These are phyloP conservation scores for Ptilonorhynchus violaceus DNA, from an alignment of 2,113 vertebrate species.

Conservation along the genomic window DNA sequence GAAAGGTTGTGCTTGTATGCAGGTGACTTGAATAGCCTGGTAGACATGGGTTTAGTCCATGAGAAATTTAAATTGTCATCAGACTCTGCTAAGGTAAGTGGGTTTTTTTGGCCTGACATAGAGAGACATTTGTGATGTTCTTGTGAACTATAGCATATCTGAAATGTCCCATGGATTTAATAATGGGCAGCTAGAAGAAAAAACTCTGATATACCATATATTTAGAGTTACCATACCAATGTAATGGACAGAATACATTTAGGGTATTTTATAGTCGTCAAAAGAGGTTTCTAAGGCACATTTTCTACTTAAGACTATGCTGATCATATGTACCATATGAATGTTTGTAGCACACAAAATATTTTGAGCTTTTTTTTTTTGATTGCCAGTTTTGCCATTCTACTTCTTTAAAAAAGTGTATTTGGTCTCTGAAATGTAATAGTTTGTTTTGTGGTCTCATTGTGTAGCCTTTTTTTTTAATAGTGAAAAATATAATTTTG, in stretches of 20 bases:
- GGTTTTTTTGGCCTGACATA: not conserved
- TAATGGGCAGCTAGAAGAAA: not conserved
- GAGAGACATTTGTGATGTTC: not conserved
- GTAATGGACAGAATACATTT: not conserved
- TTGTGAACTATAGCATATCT: not conserved
- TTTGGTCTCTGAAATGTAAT: not conserved
- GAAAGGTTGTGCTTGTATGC: not conserved
- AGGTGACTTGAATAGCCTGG: not conserved
- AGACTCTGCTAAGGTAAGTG: not conserved
- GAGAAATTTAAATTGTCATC: not conserved
- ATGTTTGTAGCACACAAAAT: not conserved
- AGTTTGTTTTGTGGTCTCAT: not conserved
- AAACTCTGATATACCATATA: not conserved
- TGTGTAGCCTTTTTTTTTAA: not conserved
- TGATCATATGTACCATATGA: not conserved
- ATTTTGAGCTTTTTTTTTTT: not conserved
- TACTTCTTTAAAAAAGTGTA: not conserved
- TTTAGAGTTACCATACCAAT: not conserved
- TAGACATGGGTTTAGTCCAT: not conserved
- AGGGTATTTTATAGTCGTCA: not conserved
- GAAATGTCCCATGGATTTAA: not conserved
- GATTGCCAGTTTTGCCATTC: not conserved
- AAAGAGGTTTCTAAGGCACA: not conserved
- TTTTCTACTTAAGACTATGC: not conserved
- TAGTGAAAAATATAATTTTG: not conserved